A percentile compares a stretch with the other conserved stretches of the same genome.
These are phyloP conservation scores for Strongylocentrotus purpuratus DNA, from an alignment of 35 echinoderm and acorn worm species.

Conservation along the genomic window DNA sequence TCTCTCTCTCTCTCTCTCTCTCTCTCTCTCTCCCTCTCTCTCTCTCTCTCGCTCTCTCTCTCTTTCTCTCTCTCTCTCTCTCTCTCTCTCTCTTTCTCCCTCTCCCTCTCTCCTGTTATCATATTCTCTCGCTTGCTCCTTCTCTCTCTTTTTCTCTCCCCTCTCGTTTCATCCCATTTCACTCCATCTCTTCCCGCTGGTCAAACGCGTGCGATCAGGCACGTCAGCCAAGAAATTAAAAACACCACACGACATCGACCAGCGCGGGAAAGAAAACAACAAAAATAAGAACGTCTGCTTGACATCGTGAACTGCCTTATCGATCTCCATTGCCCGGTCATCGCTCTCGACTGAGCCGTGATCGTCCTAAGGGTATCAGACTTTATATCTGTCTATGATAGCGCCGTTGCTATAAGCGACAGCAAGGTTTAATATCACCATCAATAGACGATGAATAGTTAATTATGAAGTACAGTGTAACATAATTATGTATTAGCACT, in stretches of 20 bases:
- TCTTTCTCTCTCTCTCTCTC: no score
- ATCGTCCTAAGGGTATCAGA: background rate
- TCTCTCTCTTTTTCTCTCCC: background rate
- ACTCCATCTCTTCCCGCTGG: background rate
- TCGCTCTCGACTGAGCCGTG: background rate
- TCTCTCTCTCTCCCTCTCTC: background rate
- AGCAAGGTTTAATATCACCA: no score
- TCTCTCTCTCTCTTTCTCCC: background rate
- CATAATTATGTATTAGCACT: no score
- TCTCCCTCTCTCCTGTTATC: no score
- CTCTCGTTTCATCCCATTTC: background rate
- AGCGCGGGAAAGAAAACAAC: background rate
- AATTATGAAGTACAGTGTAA: no score
- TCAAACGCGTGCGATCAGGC: background rate
- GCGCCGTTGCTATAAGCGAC: background rate
- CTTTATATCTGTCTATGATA: background rate
- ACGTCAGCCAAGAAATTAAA: constrained; percentile 9
- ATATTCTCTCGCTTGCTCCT: background rate
- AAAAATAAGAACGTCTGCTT: background rate
- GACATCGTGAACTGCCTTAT: background rate
- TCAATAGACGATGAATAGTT: no score
- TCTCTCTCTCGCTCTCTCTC: no score
- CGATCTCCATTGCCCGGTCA: background rate
- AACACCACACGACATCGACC: background rate
- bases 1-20: no score